phyloP scores from a whole-genome alignment of 2,888 invertebrate species.

The Thecophora atra region DNA sequence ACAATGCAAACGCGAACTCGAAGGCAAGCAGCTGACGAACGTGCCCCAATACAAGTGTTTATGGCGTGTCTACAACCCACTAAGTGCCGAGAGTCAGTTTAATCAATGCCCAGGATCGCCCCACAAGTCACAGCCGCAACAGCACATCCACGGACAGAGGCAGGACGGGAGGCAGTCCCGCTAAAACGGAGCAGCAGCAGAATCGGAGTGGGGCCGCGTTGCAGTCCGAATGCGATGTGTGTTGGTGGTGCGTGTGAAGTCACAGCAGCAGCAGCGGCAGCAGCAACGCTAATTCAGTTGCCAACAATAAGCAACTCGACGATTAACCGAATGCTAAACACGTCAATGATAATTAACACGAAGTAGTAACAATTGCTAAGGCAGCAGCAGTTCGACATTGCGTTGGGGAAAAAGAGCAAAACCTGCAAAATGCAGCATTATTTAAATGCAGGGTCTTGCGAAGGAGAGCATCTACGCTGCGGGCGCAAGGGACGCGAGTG shows the following conservation, averaged over 20 bases:
- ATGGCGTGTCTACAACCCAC: slow-evolving; percentile 56
- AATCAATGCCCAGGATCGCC: slow-evolving; percentile 30
- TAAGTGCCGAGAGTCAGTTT: slow-evolving; percentile 44
- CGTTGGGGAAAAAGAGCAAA: neutral
- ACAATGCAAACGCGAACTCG: slow-evolving; percentile 3
- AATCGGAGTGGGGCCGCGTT: neutral
- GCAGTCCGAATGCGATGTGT: neutral
- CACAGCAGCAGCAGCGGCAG: neutral
- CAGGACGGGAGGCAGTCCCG: neutral
- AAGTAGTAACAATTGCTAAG: slow-evolving; percentile 19
- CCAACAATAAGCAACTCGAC: slow-evolving; percentile 22
- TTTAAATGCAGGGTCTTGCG: slow-evolving; percentile 15
- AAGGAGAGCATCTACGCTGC: neutral
- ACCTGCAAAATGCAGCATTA: neutral
- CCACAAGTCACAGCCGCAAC: slow-evolving; percentile 5
- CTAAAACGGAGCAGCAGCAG: neutral
- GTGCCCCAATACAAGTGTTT: slow-evolving; percentile 45
- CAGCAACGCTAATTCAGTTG: slow-evolving; percentile 28
- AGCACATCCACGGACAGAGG: neutral
- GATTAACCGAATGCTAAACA: slow-evolving; percentile 35
- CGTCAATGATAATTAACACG: slow-evolving; percentile 36
- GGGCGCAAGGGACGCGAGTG: neutral
- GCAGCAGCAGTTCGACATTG: neutral
- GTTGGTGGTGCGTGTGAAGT: slow-evolving; percentile 12
- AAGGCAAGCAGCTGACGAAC: slow-evolving; percentile 20